These are phyloP conservation scores for Stegophylla sp. DNA, from an alignment of 2,888 invertebrate genomes.

Conservation along the genomic window DNA sequence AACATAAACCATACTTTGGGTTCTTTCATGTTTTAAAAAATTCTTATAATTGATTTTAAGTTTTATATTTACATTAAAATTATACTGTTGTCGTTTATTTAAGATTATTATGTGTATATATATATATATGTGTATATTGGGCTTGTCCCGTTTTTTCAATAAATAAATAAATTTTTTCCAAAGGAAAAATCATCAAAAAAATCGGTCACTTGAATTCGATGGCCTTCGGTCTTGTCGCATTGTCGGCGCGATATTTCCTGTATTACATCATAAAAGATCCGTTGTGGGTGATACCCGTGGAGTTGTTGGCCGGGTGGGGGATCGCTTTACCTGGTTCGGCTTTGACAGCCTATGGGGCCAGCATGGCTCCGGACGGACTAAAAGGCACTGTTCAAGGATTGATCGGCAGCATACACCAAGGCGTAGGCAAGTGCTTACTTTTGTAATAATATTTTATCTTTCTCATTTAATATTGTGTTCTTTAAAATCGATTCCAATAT, in stretches of 20 bases:
- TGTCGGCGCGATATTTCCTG: slow-evolving; percentile 79
- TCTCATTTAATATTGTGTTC: too few relatives aligned
- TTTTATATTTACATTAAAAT: too few relatives aligned
- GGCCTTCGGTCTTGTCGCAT: slow-evolving; percentile 80
- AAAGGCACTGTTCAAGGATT: slow-evolving; percentile 88
- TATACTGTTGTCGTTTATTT: too few relatives aligned
- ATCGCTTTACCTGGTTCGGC: slow-evolving; percentile 87
- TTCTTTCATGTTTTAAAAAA: too few relatives aligned
- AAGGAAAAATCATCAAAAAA: slow-evolving; percentile 75
- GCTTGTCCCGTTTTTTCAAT: too few relatives aligned
- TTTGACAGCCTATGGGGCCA: slow-evolving; percentile 86
- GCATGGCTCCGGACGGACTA: slow-evolving; percentile 81
- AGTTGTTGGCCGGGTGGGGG: slow-evolving; percentile 84
- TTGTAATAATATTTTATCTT: too few relatives aligned
- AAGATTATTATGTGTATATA: too few relatives aligned
- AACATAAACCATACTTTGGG: too few relatives aligned
- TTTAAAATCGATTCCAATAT: too few relatives aligned
- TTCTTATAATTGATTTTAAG: too few relatives aligned
- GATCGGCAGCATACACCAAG: slow-evolving; percentile 86
- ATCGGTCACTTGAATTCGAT: slow-evolving; percentile 84
- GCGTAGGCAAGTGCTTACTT: slow-evolving; percentile 69
- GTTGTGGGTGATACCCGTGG: slow-evolving; percentile 85
- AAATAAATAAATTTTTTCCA: too few relatives aligned
- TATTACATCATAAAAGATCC: slow-evolving; percentile 82
- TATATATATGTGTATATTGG: too few relatives aligned